Evolutionary conservation across 2,113 vertebrate genomes (phyloP), one percentile per base, ranked within the genome.

Genomic region (Ictalurus furcatus): DNA sequence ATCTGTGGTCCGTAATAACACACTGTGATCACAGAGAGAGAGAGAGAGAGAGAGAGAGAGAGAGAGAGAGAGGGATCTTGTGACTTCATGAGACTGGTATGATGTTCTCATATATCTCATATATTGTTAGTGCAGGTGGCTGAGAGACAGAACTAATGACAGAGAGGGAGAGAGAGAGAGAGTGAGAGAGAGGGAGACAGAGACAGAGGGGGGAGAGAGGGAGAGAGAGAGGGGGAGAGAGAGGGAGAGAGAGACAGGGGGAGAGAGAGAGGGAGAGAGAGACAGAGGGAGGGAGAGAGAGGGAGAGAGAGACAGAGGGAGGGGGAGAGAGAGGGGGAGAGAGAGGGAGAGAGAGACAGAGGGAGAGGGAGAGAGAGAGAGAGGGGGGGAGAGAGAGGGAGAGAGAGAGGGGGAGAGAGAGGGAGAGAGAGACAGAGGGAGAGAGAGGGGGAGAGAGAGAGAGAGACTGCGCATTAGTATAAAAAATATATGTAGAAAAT

Each of bases 1-100:
- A 88, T 88, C 65, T 74, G 85, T 19, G 86, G 88, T 85, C 54
- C 17, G 56, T 54, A 81, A 89, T 73, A 56, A 59, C 63, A 85
- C 74, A 54, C 67, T 89, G 79, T 9, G 40, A 79, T 76, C 86
- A 56, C 48, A 44, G 58, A 59, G 48, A 23, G n/a, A 74, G 67
- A 37, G 84, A 52, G 65, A 85, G 65, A 52, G 28, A 69, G 83
- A 69, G 59, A 67, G 19, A 84, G 58, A 85, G 83, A 65, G 30
- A 84, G 28, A 52, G 0, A 58, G 56, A 54, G 0, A 1, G 52
- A 54, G 40, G 5, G 40, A 52, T 74, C 52, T 59, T 61, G 19
- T 90, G 86, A 88, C 48, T 34, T 90, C 81, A 90, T 86, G 28
- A 59, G 85, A 61, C 54, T 37, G 85, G 74, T 74, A 86, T 73